A percentile compares a stretch with the other conserved stretches of the same genome.
Conservation (phyloP, 2,113 vertebrate genomes). For the Heliornis fulica region DNA sequence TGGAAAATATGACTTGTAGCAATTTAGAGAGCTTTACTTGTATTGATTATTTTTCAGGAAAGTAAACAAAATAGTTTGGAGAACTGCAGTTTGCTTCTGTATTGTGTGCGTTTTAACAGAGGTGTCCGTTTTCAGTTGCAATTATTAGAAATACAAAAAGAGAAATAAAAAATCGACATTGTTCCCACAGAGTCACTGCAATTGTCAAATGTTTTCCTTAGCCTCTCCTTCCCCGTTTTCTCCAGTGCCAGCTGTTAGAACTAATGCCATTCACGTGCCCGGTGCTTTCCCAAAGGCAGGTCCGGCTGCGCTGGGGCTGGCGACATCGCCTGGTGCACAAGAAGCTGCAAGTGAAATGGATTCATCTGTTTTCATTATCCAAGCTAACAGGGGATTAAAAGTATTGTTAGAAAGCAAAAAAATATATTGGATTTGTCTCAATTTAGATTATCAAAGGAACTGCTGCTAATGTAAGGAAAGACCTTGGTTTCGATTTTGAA, state of each 20-base stretch:
- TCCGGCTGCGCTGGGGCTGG: fast-evolving
- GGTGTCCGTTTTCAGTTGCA: neutral
- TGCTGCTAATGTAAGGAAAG: neutral
- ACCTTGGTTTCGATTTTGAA: neutral
- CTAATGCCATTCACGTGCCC: neutral
- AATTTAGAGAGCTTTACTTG: neutral
- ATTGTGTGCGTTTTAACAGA: neutral
- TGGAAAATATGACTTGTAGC: neutral
- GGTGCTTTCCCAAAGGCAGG: neutral
- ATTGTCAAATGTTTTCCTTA: neutral
- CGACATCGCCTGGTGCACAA: neutral
- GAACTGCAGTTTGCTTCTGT: neutral
- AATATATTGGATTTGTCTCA: conserved; percentile 15
- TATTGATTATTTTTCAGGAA: neutral
- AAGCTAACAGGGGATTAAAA: neutral
- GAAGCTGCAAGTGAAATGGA: neutral
- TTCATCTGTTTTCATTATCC: neutral
- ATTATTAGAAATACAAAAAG: neutral
- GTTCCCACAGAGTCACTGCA: neutral
- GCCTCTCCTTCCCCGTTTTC: neutral
- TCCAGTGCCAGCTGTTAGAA: neutral
- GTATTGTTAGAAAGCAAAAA: neutral
- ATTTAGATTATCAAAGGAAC: neutral
- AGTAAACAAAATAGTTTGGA: neutral
- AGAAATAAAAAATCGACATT: neutral